Evolutionary conservation across 2,888 invertebrate species (phyloP).

Genomic region (Blastobasis lacticolella): DNA sequence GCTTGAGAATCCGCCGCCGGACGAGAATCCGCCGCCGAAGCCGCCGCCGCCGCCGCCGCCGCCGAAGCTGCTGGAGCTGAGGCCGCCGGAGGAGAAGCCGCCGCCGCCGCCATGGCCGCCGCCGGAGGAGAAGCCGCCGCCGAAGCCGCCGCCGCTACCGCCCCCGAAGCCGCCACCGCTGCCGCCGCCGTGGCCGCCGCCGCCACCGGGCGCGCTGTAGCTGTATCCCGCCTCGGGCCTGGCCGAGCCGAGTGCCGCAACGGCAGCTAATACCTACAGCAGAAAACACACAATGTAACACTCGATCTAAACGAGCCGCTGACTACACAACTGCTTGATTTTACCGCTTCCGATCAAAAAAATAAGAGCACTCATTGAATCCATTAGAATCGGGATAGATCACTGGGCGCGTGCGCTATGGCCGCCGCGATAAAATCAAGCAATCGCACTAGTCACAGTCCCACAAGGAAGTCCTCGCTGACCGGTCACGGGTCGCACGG

Average conservation of each 20-base stretch:
- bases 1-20: conserved; percentile 26
- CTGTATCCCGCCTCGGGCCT: conserved; percentile 77
- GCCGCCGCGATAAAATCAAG: conserved; percentile 28
- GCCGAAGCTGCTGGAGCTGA: conserved; percentile 53
- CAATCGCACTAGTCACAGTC: conserved; percentile 46
- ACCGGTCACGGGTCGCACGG: conserved; percentile 34
- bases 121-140: conserved; percentile 33
- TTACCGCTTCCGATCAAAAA: conserved; percentile 20
- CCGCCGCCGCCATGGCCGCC: conserved; percentile 37
- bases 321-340: conserved; percentile 30
- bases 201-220: conserved; percentile 68
- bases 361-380: neutral
- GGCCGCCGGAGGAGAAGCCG: conserved; percentile 47
- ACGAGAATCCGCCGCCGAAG: conserved; percentile 21
- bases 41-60: conserved; percentile 29
- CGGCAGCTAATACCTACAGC: conserved; percentile 67
- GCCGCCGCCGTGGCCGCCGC: conserved; percentile 35
- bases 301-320: conserved; percentile 22
- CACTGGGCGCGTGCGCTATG: too few relatives aligned
- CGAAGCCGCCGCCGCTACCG: conserved; percentile 26
- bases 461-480: conserved; percentile 42
- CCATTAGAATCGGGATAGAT: conserved; percentile 5
- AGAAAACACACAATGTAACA: conserved; percentile 27
- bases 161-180: conserved; percentile 36
- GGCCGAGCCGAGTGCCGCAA: conserved; percentile 73